phyloP scores from a whole-genome alignment of 30 jellyfish, hydroid and myxozoan genomes.

The Chrysaora quinquecirrha region DNA sequence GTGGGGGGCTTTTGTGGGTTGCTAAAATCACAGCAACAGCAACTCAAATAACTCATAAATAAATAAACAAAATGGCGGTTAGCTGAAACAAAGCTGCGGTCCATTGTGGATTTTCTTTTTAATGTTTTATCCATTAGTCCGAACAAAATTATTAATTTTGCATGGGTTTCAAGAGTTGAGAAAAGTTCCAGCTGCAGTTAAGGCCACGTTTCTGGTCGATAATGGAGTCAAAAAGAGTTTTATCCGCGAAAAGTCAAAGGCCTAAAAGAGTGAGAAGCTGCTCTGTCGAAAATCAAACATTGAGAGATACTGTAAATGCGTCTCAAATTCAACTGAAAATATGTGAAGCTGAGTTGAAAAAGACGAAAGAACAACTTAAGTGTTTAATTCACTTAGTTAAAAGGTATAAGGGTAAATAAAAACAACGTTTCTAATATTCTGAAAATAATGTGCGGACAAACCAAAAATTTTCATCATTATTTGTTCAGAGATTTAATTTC shows the following conservation, averaged over 20 bases:
- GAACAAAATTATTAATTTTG: no score
- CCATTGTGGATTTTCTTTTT: no score
- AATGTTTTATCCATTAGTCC: no score
- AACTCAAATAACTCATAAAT: slow-evolving; percentile 8
- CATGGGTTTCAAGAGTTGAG: no score
- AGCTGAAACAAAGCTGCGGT: no score
- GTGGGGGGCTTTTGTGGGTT: no score
- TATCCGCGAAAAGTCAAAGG: not conserved
- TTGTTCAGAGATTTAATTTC: no score
- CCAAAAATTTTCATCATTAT: no score
- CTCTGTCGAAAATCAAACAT: slow-evolving; percentile 63
- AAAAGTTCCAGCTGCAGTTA: not conserved
- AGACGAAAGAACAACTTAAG: slow-evolving; percentile 48
- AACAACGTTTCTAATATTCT: no score
- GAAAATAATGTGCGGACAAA: no score
- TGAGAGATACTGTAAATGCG: slow-evolving; percentile 54
- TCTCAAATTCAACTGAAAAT: slow-evolving; percentile 34
- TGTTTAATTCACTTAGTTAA: slow-evolving; percentile 66
- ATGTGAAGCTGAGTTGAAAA: slow-evolving; percentile 58
- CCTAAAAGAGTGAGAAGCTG: not conserved
- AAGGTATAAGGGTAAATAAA: slow-evolving; percentile 53
- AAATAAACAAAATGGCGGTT: not conserved
- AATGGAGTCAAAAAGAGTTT: slow-evolving; percentile 1
- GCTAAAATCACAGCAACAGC: slow-evolving; percentile 22
- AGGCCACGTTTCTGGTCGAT: not conserved